Evolutionary conservation across 2,113 vertebrate genomes (phyloP), one percentile per base, ranked within the genome.

Genomic region (Rhinogobius similis): DNA sequence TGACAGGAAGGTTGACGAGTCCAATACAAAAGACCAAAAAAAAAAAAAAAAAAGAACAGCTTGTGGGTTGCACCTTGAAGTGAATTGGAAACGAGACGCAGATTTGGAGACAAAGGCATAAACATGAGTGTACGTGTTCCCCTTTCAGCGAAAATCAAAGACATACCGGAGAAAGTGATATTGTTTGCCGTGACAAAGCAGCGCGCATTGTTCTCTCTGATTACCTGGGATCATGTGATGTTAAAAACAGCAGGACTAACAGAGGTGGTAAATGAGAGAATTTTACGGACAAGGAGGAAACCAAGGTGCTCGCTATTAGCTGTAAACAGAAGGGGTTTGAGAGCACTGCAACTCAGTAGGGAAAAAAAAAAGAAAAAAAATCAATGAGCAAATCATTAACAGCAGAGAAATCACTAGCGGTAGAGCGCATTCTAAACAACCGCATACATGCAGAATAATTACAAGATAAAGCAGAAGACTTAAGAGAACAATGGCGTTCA

Each of bases 61-160:
- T 61, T 46, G 26, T 70, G 69, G 10, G 44, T 71, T 68, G 43
- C 56, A 86, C 75, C 81, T 83, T 69, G 86, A 72, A 86, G 62
- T 67, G 67, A 85, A 87, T 63, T 18, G 6, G 66, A 78, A 76
- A 83, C 75, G 74, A 81, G 72, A 89, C 75, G 72, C 64, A 81
- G 75, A 74, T 69, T 70, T 41, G 38, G 41, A 83, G 73, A 87
- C 77, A 89, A 86, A 76, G 78, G 84, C 75, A 82, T 75, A 73
- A 87, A 86, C 83, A 82, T 77, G 73, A 81, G 73, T 77, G 48
- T 21, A 75, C 85, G 68, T 76, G 82, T 85, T 83, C 70, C 69
- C 73, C 67, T 86, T 90, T 81, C 77, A 86, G 82, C 67, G 13
- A 53, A 76, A 87, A 89, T 86, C 83, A 91, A 89, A 92, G 83